phyloP scores from a whole-genome alignment of 2,113 vertebrate genomes.

The Pluvianellus socialis region DNA sequence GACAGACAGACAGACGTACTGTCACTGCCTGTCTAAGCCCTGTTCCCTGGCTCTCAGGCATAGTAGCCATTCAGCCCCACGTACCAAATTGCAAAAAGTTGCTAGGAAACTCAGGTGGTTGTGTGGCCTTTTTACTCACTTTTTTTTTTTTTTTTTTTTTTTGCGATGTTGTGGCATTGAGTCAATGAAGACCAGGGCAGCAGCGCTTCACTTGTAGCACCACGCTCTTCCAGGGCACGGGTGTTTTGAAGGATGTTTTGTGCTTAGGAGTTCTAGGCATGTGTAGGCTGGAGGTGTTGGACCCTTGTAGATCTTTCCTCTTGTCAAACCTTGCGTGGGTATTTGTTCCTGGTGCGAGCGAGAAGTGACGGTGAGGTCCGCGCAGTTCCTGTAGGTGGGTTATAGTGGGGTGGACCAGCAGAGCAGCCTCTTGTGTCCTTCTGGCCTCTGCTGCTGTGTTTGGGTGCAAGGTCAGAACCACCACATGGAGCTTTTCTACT shows the following conservation, averaged over 20 bases:
- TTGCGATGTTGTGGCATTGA: not conserved
- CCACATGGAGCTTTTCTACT: not conserved
- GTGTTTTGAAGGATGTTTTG: not conserved
- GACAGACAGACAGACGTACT: not conserved
- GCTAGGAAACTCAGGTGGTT: not conserved
- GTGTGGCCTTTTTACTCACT: too few relatives aligned
- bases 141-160: not conserved
- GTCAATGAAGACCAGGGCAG: not conserved
- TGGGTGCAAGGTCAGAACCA: not conserved
- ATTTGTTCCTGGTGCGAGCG: fast-evolving
- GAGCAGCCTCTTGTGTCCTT: not conserved
- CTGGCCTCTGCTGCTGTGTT: not conserved
- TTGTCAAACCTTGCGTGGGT: not conserved
- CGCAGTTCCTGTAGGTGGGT: not conserved
- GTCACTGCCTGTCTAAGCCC: not conserved
- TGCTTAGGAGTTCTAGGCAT: not conserved
- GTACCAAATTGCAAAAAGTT: not conserved
- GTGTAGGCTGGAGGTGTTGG: not conserved
- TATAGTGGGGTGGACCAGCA: not conserved
- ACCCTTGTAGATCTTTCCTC: not conserved
- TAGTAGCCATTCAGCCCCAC: not conserved
- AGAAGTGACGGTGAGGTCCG: too few relatives aligned
- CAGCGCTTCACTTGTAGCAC: not conserved
- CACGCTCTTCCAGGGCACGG: fast-evolving
- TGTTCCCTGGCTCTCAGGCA: not conserved